Conservation (phyloP, 2,113 vertebrate genomes). For the Recurvirostra avosetta region DNA sequence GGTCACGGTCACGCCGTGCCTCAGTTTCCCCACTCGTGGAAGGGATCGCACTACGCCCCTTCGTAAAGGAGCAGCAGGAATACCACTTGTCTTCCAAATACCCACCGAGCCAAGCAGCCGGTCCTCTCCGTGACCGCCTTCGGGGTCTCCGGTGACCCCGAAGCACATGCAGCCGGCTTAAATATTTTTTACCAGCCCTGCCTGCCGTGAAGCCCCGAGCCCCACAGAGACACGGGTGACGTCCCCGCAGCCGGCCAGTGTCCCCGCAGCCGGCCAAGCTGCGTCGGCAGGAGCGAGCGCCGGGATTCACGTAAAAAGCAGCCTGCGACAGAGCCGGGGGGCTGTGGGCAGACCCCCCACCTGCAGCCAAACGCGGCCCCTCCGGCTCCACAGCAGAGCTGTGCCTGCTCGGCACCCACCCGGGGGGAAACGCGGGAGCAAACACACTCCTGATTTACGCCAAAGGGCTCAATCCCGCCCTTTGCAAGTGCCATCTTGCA, state of each 20-base stretch:
- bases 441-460: neutral
- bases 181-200: neutral
- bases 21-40: neutral
- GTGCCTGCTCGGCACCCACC: neutral
- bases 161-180: neutral
- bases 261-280: neutral
- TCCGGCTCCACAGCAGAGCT: neutral
- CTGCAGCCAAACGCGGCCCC: neutral
- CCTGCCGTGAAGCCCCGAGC: neutral
- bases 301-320: neutral
- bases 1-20: neutral
- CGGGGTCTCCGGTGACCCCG: neutral
- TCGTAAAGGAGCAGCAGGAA: neutral
- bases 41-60: accelerated
- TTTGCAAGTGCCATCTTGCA: accelerated
- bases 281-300: accelerated
- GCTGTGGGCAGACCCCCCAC: neutral
- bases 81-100: accelerated
- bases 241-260: neutral
- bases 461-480: neutral
- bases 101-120: neutral
- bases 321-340: accelerated
- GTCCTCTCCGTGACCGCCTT: accelerated
- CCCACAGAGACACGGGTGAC: accelerated
- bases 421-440: neutral